A percentile compares a stretch with the other conserved stretches of the same genome.
phyloP scores from a whole-genome alignment of 2,113 vertebrate species.

The Anoplopoma fimbria region DNA sequence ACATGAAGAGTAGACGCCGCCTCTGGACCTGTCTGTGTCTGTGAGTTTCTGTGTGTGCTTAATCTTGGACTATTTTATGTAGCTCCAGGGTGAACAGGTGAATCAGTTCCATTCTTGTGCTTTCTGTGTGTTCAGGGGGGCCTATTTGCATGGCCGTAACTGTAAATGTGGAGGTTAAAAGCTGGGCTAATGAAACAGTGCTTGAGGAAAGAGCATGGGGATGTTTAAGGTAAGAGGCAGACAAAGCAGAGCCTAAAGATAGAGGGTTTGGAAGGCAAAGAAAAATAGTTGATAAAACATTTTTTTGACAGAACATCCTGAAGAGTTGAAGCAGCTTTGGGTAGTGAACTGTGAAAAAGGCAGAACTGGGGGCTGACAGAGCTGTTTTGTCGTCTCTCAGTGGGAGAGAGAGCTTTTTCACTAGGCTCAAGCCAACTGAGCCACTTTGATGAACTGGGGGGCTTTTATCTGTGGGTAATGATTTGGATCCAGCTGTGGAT shows the following conservation, averaged over 20 bases:
- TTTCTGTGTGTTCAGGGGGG: not conserved
- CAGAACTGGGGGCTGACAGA: constrained; percentile 17
- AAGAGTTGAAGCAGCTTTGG: constrained; percentile 7
- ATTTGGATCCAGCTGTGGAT: constrained; percentile 61
- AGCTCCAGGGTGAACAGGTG: not conserved
- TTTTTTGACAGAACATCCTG: not conserved
- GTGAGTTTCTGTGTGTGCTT: not conserved
- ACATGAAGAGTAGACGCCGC: not conserved
- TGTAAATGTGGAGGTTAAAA: not conserved
- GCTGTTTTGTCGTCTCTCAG: constrained; percentile 37
- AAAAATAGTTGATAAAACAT: constrained; percentile 20
- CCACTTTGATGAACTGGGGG: constrained; percentile 47
- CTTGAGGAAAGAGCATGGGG: not conserved
- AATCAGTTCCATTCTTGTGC: not conserved
- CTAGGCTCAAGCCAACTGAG: constrained; percentile 33
- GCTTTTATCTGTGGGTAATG: constrained; percentile 52
- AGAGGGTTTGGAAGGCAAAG: not conserved
- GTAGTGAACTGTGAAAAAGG: constrained; percentile 48
- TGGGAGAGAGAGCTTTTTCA: constrained; percentile 38
- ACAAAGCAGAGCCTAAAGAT: not conserved
- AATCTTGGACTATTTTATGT: not conserved
- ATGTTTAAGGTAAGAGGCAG: not conserved
- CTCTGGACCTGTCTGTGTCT: not conserved
- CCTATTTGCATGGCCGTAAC: constrained; percentile 7
- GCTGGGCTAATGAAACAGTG: not conserved